These are phyloP conservation scores for Stratiomys singularior DNA, from an alignment of 2,888 invertebrate species.

Conservation along the genomic window DNA sequence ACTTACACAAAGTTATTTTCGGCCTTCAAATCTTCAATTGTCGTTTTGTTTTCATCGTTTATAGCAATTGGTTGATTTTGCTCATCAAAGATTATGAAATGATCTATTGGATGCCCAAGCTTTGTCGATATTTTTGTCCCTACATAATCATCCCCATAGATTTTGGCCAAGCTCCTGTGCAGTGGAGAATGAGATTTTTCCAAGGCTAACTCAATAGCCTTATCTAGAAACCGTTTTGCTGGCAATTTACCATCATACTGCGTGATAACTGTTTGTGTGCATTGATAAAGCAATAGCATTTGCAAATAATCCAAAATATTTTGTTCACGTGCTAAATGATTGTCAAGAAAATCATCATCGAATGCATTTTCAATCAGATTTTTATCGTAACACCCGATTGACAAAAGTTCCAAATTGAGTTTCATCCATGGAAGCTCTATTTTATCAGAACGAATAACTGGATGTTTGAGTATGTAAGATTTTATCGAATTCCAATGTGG, in stretches of 20 bases:
- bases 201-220: slow-evolving; percentile 57
- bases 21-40: slow-evolving; percentile 21
- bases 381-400: slow-evolving; percentile 70
- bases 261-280: slow-evolving; percentile 65
- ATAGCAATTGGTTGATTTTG: slow-evolving; percentile 24
- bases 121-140: slow-evolving; percentile 47
- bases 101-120: slow-evolving; percentile 51
- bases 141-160: slow-evolving; percentile 48
- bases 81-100: slow-evolving; percentile 46
- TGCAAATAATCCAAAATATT: slow-evolving; percentile 67
- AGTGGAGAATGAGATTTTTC: slow-evolving; percentile 39
- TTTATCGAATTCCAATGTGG: slow-evolving; percentile 68
- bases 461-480: slow-evolving; percentile 65
- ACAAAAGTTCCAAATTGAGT: slow-evolving; percentile 69
- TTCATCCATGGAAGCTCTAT: slow-evolving; percentile 68
- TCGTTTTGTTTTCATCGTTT: not conserved
- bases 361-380: slow-evolving; percentile 69
- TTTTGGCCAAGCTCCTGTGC: slow-evolving; percentile 32
- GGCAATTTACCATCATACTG: slow-evolving; percentile 65
- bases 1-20: slow-evolving; percentile 25
- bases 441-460: slow-evolving; percentile 63
- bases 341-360: slow-evolving; percentile 66
- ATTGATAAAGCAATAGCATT: slow-evolving; percentile 70
- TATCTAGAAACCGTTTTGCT: slow-evolving; percentile 62
- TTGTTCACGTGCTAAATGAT: slow-evolving; percentile 62